These are phyloP conservation scores for human DNA, from an alignment of 2,113 vertebrate species.

Conservation along the genomic window GRCh38 chr14:47556501-47557000, in stretches of 20 bases:
- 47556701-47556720: not conserved
- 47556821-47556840: not conserved
- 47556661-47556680: not conserved
- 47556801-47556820: not conserved
- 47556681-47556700: not conserved
- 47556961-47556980: not conserved
- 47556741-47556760: not conserved
- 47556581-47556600: not conserved
- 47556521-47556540: not conserved
- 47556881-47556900: not conserved
- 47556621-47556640: not conserved
- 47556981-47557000: not conserved
- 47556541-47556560: not conserved
- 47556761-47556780: not conserved
- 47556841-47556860: not conserved
- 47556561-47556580: not conserved
- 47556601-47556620: not conserved
- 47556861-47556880: not conserved
- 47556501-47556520: not conserved
- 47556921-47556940: not conserved
- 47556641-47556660: not conserved
- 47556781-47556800: not conserved
- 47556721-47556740: not conserved
- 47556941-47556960: not conserved
- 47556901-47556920: not conserved